These are phyloP conservation scores for Hirtodrosophila alboralis DNA, from an alignment of 2,888 invertebrate species.

Conservation along the genomic window DNA sequence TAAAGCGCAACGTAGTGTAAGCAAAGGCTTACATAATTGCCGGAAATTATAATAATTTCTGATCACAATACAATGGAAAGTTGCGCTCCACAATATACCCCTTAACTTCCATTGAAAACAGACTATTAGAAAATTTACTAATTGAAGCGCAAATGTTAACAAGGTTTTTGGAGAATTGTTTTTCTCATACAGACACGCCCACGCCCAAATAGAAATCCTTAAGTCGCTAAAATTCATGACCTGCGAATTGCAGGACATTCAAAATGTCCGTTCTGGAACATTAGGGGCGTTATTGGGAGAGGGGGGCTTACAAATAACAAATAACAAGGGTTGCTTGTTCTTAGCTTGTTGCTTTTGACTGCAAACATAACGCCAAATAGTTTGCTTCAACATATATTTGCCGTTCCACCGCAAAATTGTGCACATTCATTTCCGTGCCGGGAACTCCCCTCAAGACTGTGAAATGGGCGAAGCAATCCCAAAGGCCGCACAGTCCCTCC, in stretches of 20 bases:
- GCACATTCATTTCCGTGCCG: conserved; percentile 61
- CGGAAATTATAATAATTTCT: too few species aligned
- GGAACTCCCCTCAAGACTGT: conserved; percentile 33
- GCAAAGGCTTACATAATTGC: too few species aligned
- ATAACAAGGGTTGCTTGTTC: neutral
- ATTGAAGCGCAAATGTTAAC: conserved; percentile 27
- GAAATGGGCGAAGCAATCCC: too few species aligned
- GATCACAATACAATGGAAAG: too few species aligned
- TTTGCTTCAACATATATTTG: conserved; percentile 40
- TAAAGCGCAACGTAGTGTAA: too few species aligned
- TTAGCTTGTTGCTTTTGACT: conserved; percentile 34
- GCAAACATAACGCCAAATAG: conserved; percentile 7
- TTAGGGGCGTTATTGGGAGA: too few species aligned
- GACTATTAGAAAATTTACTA: conserved; percentile 15
- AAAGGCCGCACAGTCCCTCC: too few species aligned
- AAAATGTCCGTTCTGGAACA: conserved; percentile 27
- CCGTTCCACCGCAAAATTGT: conserved; percentile 49
- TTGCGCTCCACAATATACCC: too few species aligned
- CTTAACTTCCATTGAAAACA: conserved; percentile 1
- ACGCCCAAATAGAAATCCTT: conserved; percentile 4
- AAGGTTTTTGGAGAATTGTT: conserved; percentile 33
- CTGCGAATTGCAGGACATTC: conserved; percentile 11
- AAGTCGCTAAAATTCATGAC: conserved; percentile 18
- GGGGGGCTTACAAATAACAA: conserved; percentile 1
- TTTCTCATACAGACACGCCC: neutral